Evolutionary conservation across 2,888 invertebrate species (phyloP), one percentile per base, ranked within the genome.

Genomic region (Agriopis aurantiaria): DNA sequence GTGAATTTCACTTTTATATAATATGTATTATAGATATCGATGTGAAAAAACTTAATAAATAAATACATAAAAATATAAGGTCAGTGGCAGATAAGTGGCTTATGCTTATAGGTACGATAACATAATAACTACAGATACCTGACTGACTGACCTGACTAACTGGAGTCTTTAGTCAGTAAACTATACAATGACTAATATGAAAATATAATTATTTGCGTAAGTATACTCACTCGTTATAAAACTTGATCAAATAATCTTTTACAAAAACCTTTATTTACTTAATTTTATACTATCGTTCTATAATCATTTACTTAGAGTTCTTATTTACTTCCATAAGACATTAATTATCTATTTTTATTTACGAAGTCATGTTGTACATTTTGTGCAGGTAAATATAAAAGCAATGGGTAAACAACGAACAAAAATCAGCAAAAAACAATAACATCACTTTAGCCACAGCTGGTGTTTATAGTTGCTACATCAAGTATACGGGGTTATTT

Each of bases 31-130:
- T 33, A 33, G 33, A 33, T 33, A 33, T 33, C 7, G 7, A 66
- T 40, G 17, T 53, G 23, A 55, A 23, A 61, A 49, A 52, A 65
- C 9, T 2, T 7, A 56, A 52, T 45, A 58, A 45, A 48, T 33
- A 51, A 51, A 33, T 12, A 64, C 17, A 9, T n/a, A 33, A 33
- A 33, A 33, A 64, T 40, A 59, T 17, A 59, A 66, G 65, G 59
- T 59, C 40, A 59, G 45, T 66, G 65, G 43, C 59, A 46, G 59
- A 66, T 66, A 66, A 53, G 33, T 49, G 48, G 43, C 23, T 64
- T 17, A 14, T 8, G 1, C n/a, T 49, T 8, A 49, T 49, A 49
- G 8, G 23, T 46, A 43, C 11, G 43, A 51, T 58, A 51, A 57
- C 45, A 57, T 63, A 63, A 23, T 23, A 52, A 10, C 11, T 0